Evolutionary conservation across 2,113 vertebrate species (phyloP).

Genomic region (Cephalopterus ornatus): DNA sequence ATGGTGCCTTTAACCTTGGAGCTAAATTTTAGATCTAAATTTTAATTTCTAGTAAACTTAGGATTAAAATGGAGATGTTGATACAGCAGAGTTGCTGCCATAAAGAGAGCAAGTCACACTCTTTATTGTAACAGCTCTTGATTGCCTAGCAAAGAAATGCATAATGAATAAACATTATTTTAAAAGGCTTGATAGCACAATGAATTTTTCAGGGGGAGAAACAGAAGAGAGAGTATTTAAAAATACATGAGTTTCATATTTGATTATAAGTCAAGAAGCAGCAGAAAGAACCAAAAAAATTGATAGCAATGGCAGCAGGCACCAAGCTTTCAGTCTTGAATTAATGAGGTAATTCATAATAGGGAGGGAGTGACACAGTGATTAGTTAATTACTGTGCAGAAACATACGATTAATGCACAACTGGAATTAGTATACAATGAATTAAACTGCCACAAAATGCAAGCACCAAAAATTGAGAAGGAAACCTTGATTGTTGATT

Average conservation of each 20-base stretch:
- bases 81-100: not conserved
- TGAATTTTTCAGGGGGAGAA: constrained; percentile 81
- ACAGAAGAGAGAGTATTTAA: constrained; percentile 75
- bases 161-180: constrained; percentile 79
- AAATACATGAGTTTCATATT: constrained; percentile 80
- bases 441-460: constrained; percentile 61
- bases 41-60: not conserved
- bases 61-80: constrained; percentile 43
- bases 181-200: constrained; percentile 66
- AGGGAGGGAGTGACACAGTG: constrained; percentile 66
- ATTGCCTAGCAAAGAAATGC: constrained; percentile 54
- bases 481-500: constrained; percentile 53
- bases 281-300: constrained; percentile 18
- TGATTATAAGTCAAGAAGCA: constrained; percentile 76
- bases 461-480: constrained; percentile 50
- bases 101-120: not conserved
- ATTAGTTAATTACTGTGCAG: constrained; percentile 75
- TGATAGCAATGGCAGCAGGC: constrained; percentile 36
- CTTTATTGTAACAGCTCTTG: constrained; percentile 54
- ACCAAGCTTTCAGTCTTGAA: constrained; percentile 54
- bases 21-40: constrained; percentile 1
- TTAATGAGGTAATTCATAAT: constrained; percentile 72
- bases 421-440: constrained; percentile 67
- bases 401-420: constrained; percentile 70
- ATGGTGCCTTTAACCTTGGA: constrained; percentile 1